A percentile compares a stretch with the other conserved stretches of the same genome.
phyloP scores from a whole-genome alignment of 2,888 invertebrate genomes.

The Erebia aethiops region DNA sequence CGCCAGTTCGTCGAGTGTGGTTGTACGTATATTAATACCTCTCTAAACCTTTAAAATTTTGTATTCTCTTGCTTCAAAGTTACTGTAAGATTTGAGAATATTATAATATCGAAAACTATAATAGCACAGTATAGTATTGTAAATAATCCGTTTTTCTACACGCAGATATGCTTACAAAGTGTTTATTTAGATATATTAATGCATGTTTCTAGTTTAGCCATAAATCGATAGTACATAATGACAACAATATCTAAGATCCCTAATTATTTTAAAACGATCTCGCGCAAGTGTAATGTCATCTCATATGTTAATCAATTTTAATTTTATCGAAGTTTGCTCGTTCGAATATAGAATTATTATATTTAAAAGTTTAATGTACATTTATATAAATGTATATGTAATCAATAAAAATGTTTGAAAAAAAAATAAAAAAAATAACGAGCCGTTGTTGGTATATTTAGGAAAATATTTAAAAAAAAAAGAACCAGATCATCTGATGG shows the following conservation, averaged over 20 bases:
- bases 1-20: constrained; percentile 72
- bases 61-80: constrained; percentile 64
- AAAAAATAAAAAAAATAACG: constrained; percentile 64
- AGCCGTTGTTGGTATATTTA: constrained; percentile 84
- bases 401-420: constrained; percentile 65
- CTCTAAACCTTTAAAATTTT: constrained; percentile 60
- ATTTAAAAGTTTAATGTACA: constrained; percentile 79
- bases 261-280: constrained; percentile 61
- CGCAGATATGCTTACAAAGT: constrained; percentile 71
- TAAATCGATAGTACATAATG: constrained; percentile 79
- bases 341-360: constrained; percentile 82
- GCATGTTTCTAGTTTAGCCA: constrained; percentile 75
- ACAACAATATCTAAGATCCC: constrained; percentile 79
- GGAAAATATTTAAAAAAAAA: constrained; percentile 75
- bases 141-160: constrained; percentile 65
- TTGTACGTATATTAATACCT: constrained; percentile 61
- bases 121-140: constrained; percentile 65
- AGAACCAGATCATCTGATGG: constrained; percentile 87
- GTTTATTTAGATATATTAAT: constrained; percentile 60
- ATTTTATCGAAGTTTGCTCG: constrained; percentile 83
- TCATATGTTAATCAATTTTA: constrained; percentile 82
- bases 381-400: constrained; percentile 69
- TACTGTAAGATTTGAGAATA: constrained; percentile 61
- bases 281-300: constrained; percentile 61
- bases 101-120: constrained; percentile 59